A percentile compares a stretch with the other conserved stretches of the same genome.
These are phyloP conservation scores for Saccostrea glomerata DNA, from an alignment of 1,140 invertebrate species.

Conservation along the genomic window DNA sequence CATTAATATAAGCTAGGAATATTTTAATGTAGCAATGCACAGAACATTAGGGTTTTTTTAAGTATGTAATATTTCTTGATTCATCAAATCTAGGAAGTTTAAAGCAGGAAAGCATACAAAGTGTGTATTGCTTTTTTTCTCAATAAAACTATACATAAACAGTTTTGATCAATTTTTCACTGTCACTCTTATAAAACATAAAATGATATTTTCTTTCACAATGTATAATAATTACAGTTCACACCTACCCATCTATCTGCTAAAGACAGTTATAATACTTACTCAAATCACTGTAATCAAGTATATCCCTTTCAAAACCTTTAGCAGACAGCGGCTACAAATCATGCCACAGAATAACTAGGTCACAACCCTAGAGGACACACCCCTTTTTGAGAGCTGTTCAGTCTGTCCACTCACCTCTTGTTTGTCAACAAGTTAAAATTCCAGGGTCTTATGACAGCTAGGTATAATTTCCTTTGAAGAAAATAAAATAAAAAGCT, in stretches of 20 bases:
- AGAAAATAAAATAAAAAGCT: not conserved
- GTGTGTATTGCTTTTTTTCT: too few relatives aligned
- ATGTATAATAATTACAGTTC: not conserved
- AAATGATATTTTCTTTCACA: too few relatives aligned
- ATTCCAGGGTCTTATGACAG: conserved; percentile 2
- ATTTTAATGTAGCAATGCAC: too few relatives aligned
- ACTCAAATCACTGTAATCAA: not conserved
- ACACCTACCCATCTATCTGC: not conserved
- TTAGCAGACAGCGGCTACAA: not conserved
- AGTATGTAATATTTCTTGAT: too few relatives aligned
- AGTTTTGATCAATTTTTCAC: too few relatives aligned
- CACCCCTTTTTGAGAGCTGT: not conserved
- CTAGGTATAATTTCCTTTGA: conserved; percentile 23
- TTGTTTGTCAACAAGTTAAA: conserved; percentile 35
- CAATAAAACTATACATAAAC: too few relatives aligned
- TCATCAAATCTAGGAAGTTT: too few relatives aligned
- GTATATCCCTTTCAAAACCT: not conserved
- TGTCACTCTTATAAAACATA: too few relatives aligned
- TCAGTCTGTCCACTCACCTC: not conserved
- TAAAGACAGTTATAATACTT: not conserved
- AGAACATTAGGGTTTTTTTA: too few relatives aligned
- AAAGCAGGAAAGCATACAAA: too few relatives aligned
- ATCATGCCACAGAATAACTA: not conserved
- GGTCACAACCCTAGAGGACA: not conserved
- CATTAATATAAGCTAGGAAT: not conserved